These are phyloP conservation scores for Pantherophis vulpinus DNA, from an alignment of 2,797 vertebrate species.

Conservation along the genomic window DNA sequence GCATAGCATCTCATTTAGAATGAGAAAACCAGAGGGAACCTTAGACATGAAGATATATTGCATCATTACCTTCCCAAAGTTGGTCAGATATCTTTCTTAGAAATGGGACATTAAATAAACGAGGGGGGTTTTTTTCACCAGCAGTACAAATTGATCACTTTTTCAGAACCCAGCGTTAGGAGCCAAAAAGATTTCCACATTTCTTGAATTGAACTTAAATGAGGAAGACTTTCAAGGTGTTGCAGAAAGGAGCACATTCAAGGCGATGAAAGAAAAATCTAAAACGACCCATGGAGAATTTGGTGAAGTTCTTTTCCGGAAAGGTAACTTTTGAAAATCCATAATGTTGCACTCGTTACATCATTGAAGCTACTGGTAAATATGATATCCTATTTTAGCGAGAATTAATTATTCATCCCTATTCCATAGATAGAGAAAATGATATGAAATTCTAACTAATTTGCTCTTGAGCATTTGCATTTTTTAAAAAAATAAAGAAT, in stretches of 20 bases:
- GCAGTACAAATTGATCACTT: background rate
- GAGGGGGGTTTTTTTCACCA: background rate
- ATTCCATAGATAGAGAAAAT: background rate
- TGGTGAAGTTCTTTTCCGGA: conserved; percentile 63
- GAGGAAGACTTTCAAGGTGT: conserved; percentile 68
- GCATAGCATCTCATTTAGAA: background rate
- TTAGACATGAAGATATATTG: background rate
- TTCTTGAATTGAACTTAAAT: conserved; percentile 70
- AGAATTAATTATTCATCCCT: too few species aligned
- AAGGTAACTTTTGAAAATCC: conserved; percentile 58
- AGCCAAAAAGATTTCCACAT: conserved; percentile 69
- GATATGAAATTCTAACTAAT: background rate
- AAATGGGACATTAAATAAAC: background rate
- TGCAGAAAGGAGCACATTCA: conserved; percentile 64
- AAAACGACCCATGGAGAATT: conserved; percentile 54
- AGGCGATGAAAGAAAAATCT: conserved; percentile 67
- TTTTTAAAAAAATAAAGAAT: background rate
- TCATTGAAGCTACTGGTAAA: background rate
- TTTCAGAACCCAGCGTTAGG: conserved; percentile 64
- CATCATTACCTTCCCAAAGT: background rate
- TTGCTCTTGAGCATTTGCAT: background rate
- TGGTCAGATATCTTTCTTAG: background rate
- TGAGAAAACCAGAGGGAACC: background rate
- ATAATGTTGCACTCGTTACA: background rate
- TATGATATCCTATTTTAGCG: fast-evolving